These are phyloP conservation scores for Lemur catta DNA, from an alignment of 2,797 vertebrate species.

Conservation along the genomic window DNA sequence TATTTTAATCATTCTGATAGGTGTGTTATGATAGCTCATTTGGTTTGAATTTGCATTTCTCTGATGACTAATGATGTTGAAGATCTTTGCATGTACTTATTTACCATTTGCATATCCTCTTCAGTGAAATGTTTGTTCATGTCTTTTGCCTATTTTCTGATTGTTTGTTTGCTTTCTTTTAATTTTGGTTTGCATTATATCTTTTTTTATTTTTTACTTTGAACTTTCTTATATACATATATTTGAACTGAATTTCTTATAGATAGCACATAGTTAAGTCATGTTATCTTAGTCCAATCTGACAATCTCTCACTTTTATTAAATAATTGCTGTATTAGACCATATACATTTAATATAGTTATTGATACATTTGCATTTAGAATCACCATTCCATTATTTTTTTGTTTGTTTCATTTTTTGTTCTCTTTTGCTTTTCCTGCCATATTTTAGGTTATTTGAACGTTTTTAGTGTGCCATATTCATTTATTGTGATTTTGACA, in stretches of 20 bases:
- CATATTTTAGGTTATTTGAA: neutral
- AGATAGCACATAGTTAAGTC: neutral
- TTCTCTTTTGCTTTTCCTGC: neutral
- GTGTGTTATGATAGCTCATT: neutral
- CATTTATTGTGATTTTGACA: neutral
- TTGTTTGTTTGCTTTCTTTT: neutral
- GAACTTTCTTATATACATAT: neutral
- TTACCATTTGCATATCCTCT: neutral
- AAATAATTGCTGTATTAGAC: neutral
- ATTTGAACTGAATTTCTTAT: neutral
- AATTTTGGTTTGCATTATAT: neutral
- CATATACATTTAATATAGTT: neutral
- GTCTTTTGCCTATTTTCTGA: neutral
- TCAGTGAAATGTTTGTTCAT: neutral
- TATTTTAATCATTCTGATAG: neutral
- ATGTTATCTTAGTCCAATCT: neutral
- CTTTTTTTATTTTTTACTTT: neutral
- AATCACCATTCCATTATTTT: neutral
- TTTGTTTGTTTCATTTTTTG: neutral
- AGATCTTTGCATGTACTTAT: neutral
- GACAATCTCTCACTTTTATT: neutral
- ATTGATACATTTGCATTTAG: neutral
- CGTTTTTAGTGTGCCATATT: neutral
- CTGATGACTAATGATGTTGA: neutral
- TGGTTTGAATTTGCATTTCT: conserved; percentile 9